These are phyloP conservation scores for Monarcha castaneiventris DNA, from an alignment of 2,113 vertebrate species.

Conservation along the genomic window DNA sequence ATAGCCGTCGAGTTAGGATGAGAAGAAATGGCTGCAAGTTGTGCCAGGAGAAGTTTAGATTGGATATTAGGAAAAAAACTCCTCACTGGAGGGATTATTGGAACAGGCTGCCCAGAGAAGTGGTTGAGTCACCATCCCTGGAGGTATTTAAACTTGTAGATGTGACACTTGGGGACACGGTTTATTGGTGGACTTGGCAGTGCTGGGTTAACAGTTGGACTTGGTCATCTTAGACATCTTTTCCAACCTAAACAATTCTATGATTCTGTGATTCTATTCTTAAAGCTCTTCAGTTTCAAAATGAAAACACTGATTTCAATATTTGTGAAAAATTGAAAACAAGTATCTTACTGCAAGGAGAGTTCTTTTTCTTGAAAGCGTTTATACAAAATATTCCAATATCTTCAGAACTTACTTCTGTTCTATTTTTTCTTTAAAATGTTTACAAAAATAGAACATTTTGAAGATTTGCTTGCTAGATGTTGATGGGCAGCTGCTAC, in stretches of 20 bases:
- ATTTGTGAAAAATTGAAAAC: background rate
- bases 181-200: background rate
- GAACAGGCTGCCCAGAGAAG: background rate
- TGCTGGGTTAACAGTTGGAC: background rate
- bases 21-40: background rate
- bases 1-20: background rate
- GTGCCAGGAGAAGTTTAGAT: background rate
- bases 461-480: background rate
- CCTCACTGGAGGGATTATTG: background rate
- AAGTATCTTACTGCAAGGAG: background rate
- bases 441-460: background rate
- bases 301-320: background rate
- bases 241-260: background rate
- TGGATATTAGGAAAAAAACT: background rate
- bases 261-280: background rate
- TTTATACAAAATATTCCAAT: background rate
- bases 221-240: background rate
- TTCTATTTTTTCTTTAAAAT: background rate
- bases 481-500: background rate
- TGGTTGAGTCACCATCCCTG: background rate
- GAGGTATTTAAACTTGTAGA: background rate
- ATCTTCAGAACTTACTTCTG: background rate
- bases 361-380: background rate
- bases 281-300: background rate
- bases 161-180: background rate